Base-by-base conservation (phyloP, 2,888 invertebrate genomes). In the Sminthurides aquaticus region DNA sequence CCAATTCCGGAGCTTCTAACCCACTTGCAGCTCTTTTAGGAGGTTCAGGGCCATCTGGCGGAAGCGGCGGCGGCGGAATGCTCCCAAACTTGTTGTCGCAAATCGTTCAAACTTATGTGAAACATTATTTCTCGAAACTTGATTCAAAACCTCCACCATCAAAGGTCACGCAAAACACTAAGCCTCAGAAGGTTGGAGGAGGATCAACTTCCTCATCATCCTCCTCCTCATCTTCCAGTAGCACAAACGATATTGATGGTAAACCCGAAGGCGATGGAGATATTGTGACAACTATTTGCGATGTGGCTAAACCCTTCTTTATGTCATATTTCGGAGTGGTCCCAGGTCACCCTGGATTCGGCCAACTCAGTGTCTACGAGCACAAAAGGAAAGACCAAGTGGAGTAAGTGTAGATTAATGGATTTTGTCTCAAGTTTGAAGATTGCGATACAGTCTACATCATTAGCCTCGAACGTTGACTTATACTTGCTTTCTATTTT, bases 271-370 rank as follows among this genome's bases (percentile, higher is more conserved):
- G 22, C 1, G 57, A 49, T 27, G 43, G 57, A 3, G 70, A 70
- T 61, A 66, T 70, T 43, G 71, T 71, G 3, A 62, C 65, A 1
- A 68, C 65, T 57, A 70, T 71, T 27, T 63, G 63, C 1, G 69
- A 71, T 28, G 71, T 73, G 0, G 72, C 74, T 1, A 73, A 73
- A 58, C 74, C 74, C 27, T 73, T 74, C 55, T 74, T 74, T 62
- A 72, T 74, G 34, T 72, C 71, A 1, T 72, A 69, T 26, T 74
- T 74, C 67, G 74, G 74, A n/a, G 71, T 74, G 3, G 74, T 74
- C 8, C 74, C 74, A 2, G 74, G 52, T 20, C 54, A 52, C 20
- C 67, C 67, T 29, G 64, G 68, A 8, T 68, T 65, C 59, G 68
- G 68, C 48, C 65, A 68, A 59, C 25, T 68, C 5, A 65, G 61